These are phyloP conservation scores for Drosophila repletoides DNA, from an alignment of 1,140 invertebrate species.

Conservation along the genomic window DNA sequence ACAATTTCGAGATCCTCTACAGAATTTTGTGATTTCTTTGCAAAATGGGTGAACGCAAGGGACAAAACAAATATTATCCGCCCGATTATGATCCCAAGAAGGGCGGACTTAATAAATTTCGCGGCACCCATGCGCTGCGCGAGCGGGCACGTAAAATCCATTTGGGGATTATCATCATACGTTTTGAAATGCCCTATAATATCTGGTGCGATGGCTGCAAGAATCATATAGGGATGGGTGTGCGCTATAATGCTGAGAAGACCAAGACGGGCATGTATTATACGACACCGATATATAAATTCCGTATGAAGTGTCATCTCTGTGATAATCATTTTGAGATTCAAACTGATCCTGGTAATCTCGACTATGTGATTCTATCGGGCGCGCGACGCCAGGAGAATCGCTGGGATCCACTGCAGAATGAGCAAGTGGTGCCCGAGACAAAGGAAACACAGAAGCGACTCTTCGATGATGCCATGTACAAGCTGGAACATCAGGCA, in stretches of 20 bases:
- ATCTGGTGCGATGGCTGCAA: conserved; percentile 99
- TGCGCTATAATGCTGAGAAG: conserved; percentile 99
- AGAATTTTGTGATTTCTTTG: not conserved
- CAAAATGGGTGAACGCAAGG: conserved; percentile 98
- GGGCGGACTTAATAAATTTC: conserved; percentile 95
- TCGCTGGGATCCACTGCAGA: conserved; percentile 98
- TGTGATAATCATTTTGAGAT: conserved; percentile 99
- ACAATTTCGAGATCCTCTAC: conserved; percentile 1
- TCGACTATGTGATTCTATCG: conserved; percentile 97
- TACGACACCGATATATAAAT: conserved; percentile 98
- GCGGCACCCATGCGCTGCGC: conserved; percentile 97
- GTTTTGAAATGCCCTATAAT: conserved; percentile 99
- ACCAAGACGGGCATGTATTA: conserved; percentile 99
- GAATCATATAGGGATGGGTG: conserved; percentile 97
- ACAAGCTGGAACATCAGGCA: conserved; percentile 94
- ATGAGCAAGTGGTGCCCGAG: conserved; percentile 96
- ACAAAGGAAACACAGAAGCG: conserved; percentile 94
- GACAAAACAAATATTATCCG: conserved; percentile 98
- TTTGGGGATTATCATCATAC: conserved; percentile 98
- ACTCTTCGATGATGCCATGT: conserved; percentile 97
- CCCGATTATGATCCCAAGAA: conserved; percentile 97
- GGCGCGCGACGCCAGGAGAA: conserved; percentile 98
- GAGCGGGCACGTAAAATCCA: conserved; percentile 97
- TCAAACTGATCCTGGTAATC: conserved; percentile 98
- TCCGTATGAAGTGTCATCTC: conserved; percentile 99